Evolutionary conservation across 2,797 vertebrate species (phyloP).

Genomic region (Echiichthys vipera): DNA sequence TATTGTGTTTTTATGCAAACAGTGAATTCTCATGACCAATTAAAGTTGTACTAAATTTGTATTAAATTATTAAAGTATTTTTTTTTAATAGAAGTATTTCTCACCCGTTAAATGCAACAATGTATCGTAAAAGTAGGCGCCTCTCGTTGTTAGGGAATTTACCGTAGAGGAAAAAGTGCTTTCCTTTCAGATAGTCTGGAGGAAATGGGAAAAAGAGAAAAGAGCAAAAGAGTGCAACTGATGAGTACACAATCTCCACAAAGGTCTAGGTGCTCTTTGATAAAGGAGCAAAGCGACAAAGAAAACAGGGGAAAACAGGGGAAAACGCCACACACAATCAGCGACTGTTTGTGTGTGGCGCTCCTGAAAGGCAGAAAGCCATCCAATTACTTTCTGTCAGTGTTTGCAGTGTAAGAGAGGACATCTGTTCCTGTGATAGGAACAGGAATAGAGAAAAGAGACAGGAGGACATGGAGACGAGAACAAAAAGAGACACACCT

Average conservation of each 20-base stretch:
- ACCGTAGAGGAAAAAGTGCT: conserved; percentile 91
- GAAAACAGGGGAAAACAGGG: not conserved
- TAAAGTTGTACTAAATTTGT: not conserved
- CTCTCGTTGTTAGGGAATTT: conserved; percentile 90
- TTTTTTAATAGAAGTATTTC: not conserved
- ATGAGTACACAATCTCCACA: not conserved
- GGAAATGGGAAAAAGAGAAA: conserved; percentile 18
- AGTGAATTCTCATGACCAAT: not conserved
- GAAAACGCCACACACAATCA: not conserved
- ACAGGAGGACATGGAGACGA: not conserved
- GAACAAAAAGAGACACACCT: conserved; percentile 72
- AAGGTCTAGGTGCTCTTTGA: conserved; percentile 1
- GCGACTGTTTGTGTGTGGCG: not conserved
- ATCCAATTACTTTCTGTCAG: conserved; percentile 23
- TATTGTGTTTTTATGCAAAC: not conserved
- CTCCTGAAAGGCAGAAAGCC: conserved; percentile 2
- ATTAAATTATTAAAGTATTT: too few relatives aligned
- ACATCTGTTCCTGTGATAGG: not conserved
- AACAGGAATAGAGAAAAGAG: conserved; percentile 13
- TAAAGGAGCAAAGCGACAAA: not conserved
- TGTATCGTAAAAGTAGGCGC: conserved; percentile 88
- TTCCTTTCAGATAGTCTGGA: conserved; percentile 89
- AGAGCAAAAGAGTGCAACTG: not conserved
- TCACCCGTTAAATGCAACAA: conserved; percentile 92
- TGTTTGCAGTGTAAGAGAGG: not conserved